A percentile compares a stretch with the other conserved stretches of the same genome.
Conservation (phyloP, 2,113 vertebrate genomes). For the Brienomyrus longianalis region DNA sequence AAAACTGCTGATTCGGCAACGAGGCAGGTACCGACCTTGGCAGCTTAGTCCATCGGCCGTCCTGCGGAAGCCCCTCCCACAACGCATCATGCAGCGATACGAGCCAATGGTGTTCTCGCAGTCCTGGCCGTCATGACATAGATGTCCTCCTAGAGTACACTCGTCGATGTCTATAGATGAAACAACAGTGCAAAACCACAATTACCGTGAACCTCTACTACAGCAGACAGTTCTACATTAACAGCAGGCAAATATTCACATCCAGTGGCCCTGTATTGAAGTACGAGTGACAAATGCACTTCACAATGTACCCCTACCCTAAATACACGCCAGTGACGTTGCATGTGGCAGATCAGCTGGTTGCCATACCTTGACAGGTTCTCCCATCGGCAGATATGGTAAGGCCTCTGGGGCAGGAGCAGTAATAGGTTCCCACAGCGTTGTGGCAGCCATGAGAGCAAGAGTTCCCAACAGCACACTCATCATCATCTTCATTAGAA, state of each 20-base stretch:
- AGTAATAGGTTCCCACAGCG: conserved; percentile 80
- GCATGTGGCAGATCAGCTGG: neutral
- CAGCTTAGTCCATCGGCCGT: conserved; percentile 76
- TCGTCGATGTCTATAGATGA: conserved; percentile 79
- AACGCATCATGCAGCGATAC: conserved; percentile 74
- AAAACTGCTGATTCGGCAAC: neutral
- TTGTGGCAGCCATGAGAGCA: conserved; percentile 92
- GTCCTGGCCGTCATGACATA: conserved; percentile 72
- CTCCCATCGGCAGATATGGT: conserved; percentile 85
- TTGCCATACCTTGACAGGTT: conserved; percentile 77
- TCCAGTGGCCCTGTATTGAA: neutral
- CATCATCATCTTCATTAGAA: conserved; percentile 75
- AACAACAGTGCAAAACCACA: neutral
- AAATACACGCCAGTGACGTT: neutral
- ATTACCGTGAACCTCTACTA: neutral
- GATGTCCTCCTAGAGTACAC: conserved; percentile 68
- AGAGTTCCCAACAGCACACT: conserved; percentile 71
- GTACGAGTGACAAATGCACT: neutral
- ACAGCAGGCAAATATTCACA: neutral
- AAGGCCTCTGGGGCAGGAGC: conserved; percentile 83
- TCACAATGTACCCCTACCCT: neutral
- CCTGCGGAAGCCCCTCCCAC: conserved; percentile 75
- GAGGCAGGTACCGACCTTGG: conserved; percentile 59
- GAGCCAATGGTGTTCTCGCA: conserved; percentile 86
- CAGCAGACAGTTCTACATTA: neutral